These are phyloP conservation scores for Plutomurus gul DNA, from an alignment of 1,140 invertebrate genomes.

Conservation along the genomic window DNA sequence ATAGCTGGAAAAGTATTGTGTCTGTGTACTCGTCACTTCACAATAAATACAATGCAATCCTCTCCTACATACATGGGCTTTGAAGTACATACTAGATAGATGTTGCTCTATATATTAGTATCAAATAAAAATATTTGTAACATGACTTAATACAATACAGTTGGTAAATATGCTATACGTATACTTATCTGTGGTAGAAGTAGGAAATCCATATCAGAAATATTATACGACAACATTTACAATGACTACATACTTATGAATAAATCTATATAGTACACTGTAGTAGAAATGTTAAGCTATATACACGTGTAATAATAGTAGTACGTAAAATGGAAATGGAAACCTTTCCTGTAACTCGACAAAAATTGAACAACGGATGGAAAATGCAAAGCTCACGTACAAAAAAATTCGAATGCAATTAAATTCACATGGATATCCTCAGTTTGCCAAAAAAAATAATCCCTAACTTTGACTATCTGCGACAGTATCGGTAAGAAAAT, in stretches of 20 bases:
- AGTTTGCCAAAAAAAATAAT: background rate
- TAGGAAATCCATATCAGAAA: slow-evolving; percentile 25
- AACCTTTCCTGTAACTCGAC: background rate
- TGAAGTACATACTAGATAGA: background rate
- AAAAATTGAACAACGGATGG: background rate
- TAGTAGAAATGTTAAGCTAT: too few species aligned
- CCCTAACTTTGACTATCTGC: background rate
- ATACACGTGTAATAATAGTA: too few species aligned
- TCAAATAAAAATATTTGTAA: too few species aligned
- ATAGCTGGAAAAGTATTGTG: too few species aligned
- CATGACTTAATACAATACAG: background rate
- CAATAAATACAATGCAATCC: background rate
- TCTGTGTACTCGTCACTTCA: background rate
- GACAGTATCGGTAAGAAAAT: background rate
- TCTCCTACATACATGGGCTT: slow-evolving; percentile 6
- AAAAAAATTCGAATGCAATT: slow-evolving; percentile 12
- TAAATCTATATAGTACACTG: too few species aligned
- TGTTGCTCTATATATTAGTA: slow-evolving; percentile 21
- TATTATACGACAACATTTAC: slow-evolving; percentile 10
- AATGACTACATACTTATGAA: background rate
- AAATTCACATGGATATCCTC: background rate
- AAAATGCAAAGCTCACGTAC: slow-evolving; percentile 15
- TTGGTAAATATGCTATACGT: slow-evolving; percentile 1
- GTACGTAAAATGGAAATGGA: too few species aligned
- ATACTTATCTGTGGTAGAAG: slow-evolving; percentile 27